A percentile compares a stretch with the other conserved stretches of the same genome.
phyloP scores from a whole-genome alignment of 2,888 invertebrate genomes.

The Trachelus stipa region DNA sequence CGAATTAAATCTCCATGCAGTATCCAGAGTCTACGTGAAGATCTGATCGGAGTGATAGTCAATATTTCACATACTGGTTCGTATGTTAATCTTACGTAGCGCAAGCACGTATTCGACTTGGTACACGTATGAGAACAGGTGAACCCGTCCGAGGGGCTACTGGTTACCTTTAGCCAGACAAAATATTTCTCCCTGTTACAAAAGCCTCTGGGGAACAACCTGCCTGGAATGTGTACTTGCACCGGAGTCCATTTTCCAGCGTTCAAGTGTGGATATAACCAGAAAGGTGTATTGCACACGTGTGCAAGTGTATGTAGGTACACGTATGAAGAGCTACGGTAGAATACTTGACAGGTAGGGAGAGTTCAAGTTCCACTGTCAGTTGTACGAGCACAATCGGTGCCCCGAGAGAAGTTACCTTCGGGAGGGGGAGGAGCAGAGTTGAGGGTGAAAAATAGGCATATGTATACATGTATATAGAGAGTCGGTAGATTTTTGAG shows the following conservation, averaged over 20 bases:
- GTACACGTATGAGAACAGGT: not conserved
- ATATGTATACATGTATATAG: not conserved
- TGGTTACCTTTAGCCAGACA: constrained; percentile 49
- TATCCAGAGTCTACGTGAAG: not conserved
- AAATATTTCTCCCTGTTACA: constrained; percentile 50
- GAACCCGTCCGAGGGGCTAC: constrained; percentile 22
- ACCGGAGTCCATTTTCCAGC: not conserved
- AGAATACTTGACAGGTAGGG: not conserved
- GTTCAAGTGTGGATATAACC: not conserved
- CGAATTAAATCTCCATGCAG: not conserved
- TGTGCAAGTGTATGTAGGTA: not conserved
- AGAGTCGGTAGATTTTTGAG: constrained; percentile 42
- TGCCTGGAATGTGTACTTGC: constrained; percentile 25
- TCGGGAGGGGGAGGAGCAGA: too few species aligned
- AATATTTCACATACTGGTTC: not conserved
- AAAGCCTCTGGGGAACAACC: constrained; percentile 48
- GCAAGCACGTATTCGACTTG: not conserved
- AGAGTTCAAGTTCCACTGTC: not conserved
- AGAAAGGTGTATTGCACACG: not conserved
- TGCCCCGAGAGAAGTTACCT: not conserved
- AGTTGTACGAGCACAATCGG: not conserved
- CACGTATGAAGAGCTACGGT: not conserved
- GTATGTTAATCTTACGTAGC: not conserved
- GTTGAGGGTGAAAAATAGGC: not conserved
- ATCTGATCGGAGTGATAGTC: not conserved